phyloP scores from a whole-genome alignment of 2,113 vertebrate genomes.

The Callopanchax toddi region DNA sequence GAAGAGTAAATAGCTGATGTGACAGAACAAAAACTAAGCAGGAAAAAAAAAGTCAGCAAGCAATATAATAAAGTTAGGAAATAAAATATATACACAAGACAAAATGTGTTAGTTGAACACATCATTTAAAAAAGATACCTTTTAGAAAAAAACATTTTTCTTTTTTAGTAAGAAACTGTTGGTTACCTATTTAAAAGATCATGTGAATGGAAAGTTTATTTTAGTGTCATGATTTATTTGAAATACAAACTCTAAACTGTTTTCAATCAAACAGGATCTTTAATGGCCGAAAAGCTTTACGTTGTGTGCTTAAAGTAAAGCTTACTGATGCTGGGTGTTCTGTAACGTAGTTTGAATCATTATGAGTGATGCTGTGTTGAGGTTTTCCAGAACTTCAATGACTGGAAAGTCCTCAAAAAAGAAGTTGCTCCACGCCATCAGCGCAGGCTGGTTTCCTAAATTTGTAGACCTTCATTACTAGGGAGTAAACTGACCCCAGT shows the following conservation, averaged over 20 bases:
- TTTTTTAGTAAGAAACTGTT: too few relatives aligned
- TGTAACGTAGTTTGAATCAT: constrained; percentile 35
- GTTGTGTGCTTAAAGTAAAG: constrained; percentile 21
- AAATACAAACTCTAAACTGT: constrained; percentile 19
- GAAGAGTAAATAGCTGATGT: too few relatives aligned
- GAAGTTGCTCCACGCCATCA: constrained; percentile 55
- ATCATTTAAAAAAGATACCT: too few relatives aligned
- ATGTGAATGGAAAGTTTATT: constrained; percentile 51
- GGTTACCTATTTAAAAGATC: constrained; percentile 48
- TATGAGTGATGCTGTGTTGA: constrained; percentile 56
- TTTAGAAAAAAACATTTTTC: too few relatives aligned
- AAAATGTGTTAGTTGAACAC: too few relatives aligned
- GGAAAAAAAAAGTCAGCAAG: too few relatives aligned
- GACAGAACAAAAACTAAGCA: too few relatives aligned
- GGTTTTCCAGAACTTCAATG: constrained; percentile 65
- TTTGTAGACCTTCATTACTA: constrained; percentile 63
- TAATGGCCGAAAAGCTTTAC: constrained; percentile 32
- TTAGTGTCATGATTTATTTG: constrained; percentile 14
- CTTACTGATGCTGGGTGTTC: constrained; percentile 46
- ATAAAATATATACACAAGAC: too few relatives aligned
- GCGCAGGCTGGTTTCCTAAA: constrained; percentile 62
- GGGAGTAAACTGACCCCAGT: constrained; percentile 57
- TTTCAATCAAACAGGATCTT: constrained; percentile 41
- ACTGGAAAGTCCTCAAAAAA: constrained; percentile 54
- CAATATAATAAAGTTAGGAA: too few relatives aligned